Conservation (phyloP, 64 coral and sea anemone genomes). For the Exaiptasia diaphana region DNA sequence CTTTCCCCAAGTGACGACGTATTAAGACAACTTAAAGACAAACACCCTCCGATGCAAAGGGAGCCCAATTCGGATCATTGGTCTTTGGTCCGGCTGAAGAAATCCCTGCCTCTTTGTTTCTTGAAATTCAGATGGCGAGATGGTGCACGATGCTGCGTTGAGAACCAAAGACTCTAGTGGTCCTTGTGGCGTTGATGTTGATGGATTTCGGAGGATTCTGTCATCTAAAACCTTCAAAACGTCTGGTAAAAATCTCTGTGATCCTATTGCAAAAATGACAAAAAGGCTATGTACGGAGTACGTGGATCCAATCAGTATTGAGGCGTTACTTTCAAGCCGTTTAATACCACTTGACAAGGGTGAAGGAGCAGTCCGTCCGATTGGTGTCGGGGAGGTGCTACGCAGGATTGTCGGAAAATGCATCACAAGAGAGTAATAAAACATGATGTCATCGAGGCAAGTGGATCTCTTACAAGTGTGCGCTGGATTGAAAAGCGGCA, state of each 20-base stretch:
- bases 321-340: background rate
- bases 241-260: background rate
- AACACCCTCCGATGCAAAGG: slow-evolving; percentile 61
- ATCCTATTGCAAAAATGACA: background rate
- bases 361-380: background rate
- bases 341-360: background rate
- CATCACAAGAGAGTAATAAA: background rate
- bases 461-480: background rate
- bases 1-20: slow-evolving; percentile 57
- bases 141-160: slow-evolving; percentile 4
- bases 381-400: background rate
- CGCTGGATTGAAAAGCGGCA: background rate
- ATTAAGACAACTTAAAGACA: slow-evolving; percentile 57
- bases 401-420: background rate
- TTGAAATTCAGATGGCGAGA: slow-evolving; percentile 13
- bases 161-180: slow-evolving; percentile 1
- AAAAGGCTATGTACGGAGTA: slow-evolving; percentile 1
- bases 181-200: slow-evolving; percentile 1
- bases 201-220: slow-evolving; percentile 6
- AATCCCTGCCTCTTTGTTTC: background rate
- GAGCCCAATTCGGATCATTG: slow-evolving; percentile 2
- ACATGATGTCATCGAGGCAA: background rate
- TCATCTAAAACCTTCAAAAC: slow-evolving; percentile 1
- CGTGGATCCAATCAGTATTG: background rate
- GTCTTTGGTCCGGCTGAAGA: slow-evolving; percentile 5